phyloP scores from a whole-genome alignment of 23 tunicate genomes.

The Ascidia mentula region DNA sequence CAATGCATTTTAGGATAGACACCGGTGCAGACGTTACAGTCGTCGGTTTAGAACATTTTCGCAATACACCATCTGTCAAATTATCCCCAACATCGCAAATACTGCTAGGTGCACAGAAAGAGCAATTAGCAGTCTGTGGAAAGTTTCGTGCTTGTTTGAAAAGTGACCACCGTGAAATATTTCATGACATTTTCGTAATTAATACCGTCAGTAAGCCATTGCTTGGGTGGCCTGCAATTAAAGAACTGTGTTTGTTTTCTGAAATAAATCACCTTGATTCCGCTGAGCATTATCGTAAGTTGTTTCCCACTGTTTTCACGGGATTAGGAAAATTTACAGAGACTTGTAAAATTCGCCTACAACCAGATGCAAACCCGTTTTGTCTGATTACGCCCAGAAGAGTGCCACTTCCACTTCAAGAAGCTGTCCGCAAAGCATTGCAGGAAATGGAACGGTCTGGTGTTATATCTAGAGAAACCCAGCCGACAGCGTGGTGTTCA shows the following conservation, averaged over 20 bases:
- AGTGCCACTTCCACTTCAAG: slow-evolving; percentile 22
- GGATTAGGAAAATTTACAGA: slow-evolving; percentile 34
- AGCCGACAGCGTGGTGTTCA: slow-evolving; percentile 44
- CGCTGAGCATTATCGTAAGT: background rate
- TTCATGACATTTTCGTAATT: slow-evolving; percentile 19
- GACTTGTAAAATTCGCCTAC: slow-evolving; percentile 2
- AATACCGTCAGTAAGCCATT: slow-evolving; percentile 10
- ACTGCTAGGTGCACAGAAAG: slow-evolving; percentile 17
- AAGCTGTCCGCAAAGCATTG: slow-evolving; percentile 9
- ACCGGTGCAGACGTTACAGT: too few relatives aligned
- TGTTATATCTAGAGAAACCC: slow-evolving; percentile 23
- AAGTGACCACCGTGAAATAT: background rate
- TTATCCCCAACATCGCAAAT: too few relatives aligned
- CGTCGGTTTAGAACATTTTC: too few relatives aligned
- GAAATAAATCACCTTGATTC: background rate
- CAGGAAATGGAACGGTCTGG: slow-evolving; percentile 28
- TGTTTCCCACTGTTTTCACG: slow-evolving; percentile 23
- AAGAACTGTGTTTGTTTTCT: slow-evolving; percentile 1
- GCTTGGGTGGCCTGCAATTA: slow-evolving; percentile 28
- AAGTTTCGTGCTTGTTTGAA: slow-evolving; percentile 9
- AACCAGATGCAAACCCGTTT: slow-evolving; percentile 32
- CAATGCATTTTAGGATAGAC: too few relatives aligned
- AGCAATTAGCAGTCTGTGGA: slow-evolving; percentile 3
- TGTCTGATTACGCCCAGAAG: slow-evolving; percentile 38
- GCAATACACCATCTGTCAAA: too few relatives aligned